These are phyloP conservation scores for Drosophila subobscura DNA, from an alignment of 1,140 invertebrate species.

Conservation along the genomic window DNA sequence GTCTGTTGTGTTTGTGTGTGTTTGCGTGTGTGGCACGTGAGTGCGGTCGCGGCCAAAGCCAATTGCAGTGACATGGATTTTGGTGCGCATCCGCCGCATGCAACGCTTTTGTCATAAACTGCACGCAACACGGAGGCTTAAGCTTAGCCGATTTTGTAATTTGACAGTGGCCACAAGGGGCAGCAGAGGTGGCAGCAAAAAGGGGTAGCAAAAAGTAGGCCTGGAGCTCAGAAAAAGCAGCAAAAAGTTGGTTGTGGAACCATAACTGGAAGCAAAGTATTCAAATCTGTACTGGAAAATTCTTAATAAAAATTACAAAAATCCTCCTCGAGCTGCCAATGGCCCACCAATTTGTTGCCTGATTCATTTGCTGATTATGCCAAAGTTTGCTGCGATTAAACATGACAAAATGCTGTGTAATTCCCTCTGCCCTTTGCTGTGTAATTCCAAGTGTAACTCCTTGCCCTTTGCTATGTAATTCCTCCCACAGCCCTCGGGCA, in stretches of 20 bases:
- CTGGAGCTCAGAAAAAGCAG: too few relatives aligned
- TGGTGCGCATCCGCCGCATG: conserved; percentile 12
- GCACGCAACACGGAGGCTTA: conserved; percentile 42
- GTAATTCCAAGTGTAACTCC: conserved; percentile 34
- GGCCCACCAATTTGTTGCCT: conserved; percentile 2
- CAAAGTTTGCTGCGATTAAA: conserved; percentile 29
- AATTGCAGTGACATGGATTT: conserved; percentile 38
- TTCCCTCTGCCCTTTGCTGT: conserved; percentile 21
- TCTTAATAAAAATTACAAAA: too few relatives aligned
- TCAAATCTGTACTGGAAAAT: too few relatives aligned
- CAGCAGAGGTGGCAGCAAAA: too few relatives aligned
- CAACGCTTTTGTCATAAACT: conserved; percentile 33
- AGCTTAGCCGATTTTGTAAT: conserved; percentile 47
- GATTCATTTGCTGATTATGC: conserved; percentile 44
- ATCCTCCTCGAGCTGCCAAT: too few relatives aligned
- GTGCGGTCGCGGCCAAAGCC: conserved; percentile 35
- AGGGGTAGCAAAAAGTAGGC: too few relatives aligned
- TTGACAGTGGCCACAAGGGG: conserved; percentile 41
- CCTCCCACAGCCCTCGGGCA: neutral
- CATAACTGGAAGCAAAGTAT: too few relatives aligned
- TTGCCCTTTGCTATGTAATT: conserved; percentile 9
- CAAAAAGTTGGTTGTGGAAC: too few relatives aligned
- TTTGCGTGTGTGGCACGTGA: conserved; percentile 37
- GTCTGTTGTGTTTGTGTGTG: neutral
- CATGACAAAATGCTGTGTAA: conserved; percentile 39